Evolutionary conservation across 2,797 vertebrate genomes (phyloP), one percentile per base, ranked within the genome.

Genomic region (Margarornis squamiger): DNA sequence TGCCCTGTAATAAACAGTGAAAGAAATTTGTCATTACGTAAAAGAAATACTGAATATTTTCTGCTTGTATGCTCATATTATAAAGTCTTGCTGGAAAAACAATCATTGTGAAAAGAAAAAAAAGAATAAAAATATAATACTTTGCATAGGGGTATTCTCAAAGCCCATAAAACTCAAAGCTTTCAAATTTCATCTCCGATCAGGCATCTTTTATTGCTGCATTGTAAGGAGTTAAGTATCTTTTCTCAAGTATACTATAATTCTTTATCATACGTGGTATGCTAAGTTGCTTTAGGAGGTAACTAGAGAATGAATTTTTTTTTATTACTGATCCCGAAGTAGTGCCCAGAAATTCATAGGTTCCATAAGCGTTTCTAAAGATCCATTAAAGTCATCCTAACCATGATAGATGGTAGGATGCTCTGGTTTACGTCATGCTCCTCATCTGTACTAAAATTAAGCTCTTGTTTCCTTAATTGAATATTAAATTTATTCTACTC

Each of bases 131-230:
- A 95, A 67, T 46, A 29, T 7, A 70, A 49, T 92, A 61, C 58
- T 78, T 86, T 77, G 7, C 41, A 81, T 32, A 34, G 49, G 36
- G 11, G 7, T 59, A 78, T 86, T 92, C 82, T 95, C 72, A 74
- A 95, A 90, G 30, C 92, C 49, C 63, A 52, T 96, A 77, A 91
- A 96, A 79, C 54, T 83, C 62, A 67, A 75, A 71, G 66, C 52
- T 93, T 96, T 95, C 49, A 55, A 52, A 87, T 91, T 91, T 91
- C 66, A 54, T 92, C 76, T 86, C 70, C 0, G 2, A 88, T 94
- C 85, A 85, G 87, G 87, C 76, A 89, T 88, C 74, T 93, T 96
- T 96, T 92, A 96, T 93, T 92, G 83, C 86, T 76, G 76, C 73
- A 24, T 92, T 95, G 70, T 95, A 90, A 90, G 70, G 63, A 93